A percentile compares a stretch with the other conserved stretches of the same genome.
Evolutionary conservation across 2,888 invertebrate genomes (phyloP).

Genomic region (Eupithecia tripunctaria): DNA sequence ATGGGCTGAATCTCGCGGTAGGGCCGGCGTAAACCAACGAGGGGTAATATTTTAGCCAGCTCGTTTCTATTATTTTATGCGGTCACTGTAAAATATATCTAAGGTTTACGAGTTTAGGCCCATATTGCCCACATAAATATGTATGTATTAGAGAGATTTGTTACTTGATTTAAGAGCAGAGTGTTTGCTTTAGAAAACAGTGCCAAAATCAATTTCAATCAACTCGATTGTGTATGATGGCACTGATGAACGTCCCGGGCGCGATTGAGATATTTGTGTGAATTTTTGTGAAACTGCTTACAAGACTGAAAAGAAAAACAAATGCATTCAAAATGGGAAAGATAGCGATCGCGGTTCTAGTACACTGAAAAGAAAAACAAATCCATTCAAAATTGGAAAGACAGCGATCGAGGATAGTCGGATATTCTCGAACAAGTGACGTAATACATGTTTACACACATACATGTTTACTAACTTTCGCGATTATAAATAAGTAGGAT

Average conservation of each 20-base stretch:
- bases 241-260: background rate
- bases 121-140: too few species aligned
- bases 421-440: slow-evolving; percentile 1
- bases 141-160: too few species aligned
- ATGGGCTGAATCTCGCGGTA: too few species aligned
- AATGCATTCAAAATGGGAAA: background rate
- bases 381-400: background rate
- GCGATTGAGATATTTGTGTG: background rate
- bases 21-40: background rate
- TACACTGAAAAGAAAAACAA: background rate
- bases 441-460: too few species aligned
- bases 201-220: slow-evolving; percentile 2
- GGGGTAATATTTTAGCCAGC: background rate
- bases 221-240: background rate
- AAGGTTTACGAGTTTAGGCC: background rate
- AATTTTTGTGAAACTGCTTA: too few species aligned
- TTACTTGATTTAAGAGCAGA: background rate
- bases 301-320: too few species aligned
- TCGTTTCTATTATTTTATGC: background rate
- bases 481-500: too few species aligned
- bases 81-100: background rate
- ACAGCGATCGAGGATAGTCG: background rate
- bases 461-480: too few species aligned
- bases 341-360: too few species aligned
- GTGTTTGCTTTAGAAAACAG: background rate